Base-by-base conservation (phyloP, 2,888 invertebrate genomes). In the Volucella bombylans region DNA sequence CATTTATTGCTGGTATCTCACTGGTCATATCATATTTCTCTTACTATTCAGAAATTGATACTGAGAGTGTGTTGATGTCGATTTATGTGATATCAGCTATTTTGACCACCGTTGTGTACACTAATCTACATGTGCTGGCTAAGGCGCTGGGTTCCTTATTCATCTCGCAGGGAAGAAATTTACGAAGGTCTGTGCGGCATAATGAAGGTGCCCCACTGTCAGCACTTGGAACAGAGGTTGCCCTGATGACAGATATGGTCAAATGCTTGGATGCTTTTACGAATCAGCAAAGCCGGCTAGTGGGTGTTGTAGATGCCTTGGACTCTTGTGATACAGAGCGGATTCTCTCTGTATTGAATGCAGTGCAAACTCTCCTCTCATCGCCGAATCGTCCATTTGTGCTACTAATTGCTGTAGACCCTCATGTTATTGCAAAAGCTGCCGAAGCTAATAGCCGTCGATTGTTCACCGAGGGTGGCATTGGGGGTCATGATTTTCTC, bases 311-410 rank as follows among this genome's bases (percentile, higher is more conserved):
- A 38, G 99, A 99, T 92, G 99, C 99, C 1, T 92, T 99, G 87
- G 99, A 99, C 92, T 98, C 97, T 90, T 99, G 99, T 90, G 99
- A 99, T 90, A 98, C 99, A 89, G 98, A 98, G 90, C 97, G 98
- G 90, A 98, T 98, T 31, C 93, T 98, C 3, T 94, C 97, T 23
- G 95, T 99, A 15, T 93, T 99, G 83, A 99, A 99, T 93, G 97
- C 98, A 0, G 96, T 99, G 67, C 97, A 99, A 92, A 96, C 98
- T 64, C 93, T 99, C 64, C 98, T 99, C 92, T 97, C 98, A 12
- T 97, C 98, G 90, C 95, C 97, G 2, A 96, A 96, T 91, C 96
- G 97, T 86, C 99, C 99, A 0, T 99, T 99, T 92, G 97, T 99
- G 88, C 95, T 98, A 80, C 95, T 99, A 86, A 94, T 99, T 87